Conservation (phyloP, 2,888 invertebrate species). For the Cephus runcator region DNA sequence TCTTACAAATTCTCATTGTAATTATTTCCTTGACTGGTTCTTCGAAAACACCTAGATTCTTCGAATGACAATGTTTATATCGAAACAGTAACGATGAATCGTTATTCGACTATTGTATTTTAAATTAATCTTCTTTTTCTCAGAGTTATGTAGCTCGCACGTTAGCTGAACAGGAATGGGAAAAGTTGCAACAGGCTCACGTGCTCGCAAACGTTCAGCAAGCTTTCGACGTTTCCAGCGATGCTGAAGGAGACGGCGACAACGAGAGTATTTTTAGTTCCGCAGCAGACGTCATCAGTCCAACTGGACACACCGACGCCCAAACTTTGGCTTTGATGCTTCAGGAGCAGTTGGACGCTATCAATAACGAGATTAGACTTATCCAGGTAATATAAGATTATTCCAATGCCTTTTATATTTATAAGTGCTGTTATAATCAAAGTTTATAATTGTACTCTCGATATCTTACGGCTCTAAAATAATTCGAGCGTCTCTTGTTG, state of each 20-base stretch:
- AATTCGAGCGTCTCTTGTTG: neutral
- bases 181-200: slow-evolving; percentile 92
- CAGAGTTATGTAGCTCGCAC: slow-evolving; percentile 62
- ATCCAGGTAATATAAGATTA: slow-evolving; percentile 64
- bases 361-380: slow-evolving; percentile 96
- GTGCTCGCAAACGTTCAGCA: slow-evolving; percentile 92
- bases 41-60: neutral
- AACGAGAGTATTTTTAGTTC: slow-evolving; percentile 80
- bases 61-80: neutral
- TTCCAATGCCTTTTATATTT: slow-evolving; percentile 1
- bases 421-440: neutral
- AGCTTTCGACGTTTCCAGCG: slow-evolving; percentile 89
- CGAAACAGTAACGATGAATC: neutral
- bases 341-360: slow-evolving; percentile 99
- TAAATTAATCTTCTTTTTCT: slow-evolving; percentile 1
- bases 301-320: slow-evolving; percentile 84
- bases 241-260: slow-evolving; percentile 83
- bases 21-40: neutral
- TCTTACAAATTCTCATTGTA: neutral
- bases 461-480: too few relatives aligned
- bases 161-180: slow-evolving; percentile 82
- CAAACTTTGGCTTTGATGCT: slow-evolving; percentile 98
- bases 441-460: too few relatives aligned
- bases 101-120: too few relatives aligned
- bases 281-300: slow-evolving; percentile 78